Evolutionary conservation across 2,888 invertebrate species (phyloP).

Genomic region (Oxytorus armatus): DNA sequence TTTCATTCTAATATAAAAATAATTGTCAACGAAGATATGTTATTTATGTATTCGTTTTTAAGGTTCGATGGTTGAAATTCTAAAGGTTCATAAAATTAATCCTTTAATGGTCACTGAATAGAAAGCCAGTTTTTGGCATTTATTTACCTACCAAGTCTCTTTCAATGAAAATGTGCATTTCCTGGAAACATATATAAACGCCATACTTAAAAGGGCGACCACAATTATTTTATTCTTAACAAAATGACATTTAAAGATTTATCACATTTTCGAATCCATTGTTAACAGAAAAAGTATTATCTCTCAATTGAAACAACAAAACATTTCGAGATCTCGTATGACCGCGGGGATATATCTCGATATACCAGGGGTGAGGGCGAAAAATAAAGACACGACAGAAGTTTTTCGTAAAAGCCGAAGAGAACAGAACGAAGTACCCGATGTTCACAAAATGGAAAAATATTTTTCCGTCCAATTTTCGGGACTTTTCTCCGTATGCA

Average conservation of each 20-base stretch:
- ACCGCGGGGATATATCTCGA: slow-evolving; percentile 50
- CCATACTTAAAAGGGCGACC: too few relatives aligned
- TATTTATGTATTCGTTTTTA: too few relatives aligned
- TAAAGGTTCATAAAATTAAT: not conserved
- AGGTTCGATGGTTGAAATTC: too few relatives aligned
- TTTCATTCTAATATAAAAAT: too few relatives aligned
- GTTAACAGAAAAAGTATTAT: not conserved
- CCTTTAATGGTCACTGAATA: not conserved
- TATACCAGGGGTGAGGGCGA: not conserved
- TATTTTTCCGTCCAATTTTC: slow-evolving; percentile 75
- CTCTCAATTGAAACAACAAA: not conserved
- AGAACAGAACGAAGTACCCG: slow-evolving; percentile 23
- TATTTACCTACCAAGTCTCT: not conserved
- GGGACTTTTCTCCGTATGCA: slow-evolving; percentile 62
- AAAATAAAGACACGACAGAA: slow-evolving; percentile 31
- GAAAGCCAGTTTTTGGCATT: not conserved
- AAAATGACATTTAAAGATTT: too few relatives aligned
- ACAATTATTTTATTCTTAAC: not conserved
- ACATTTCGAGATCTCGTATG: not conserved
- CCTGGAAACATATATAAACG: too few relatives aligned
- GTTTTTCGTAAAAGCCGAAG: slow-evolving; percentile 40
- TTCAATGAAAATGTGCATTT: too few relatives aligned
- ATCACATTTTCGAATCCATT: not conserved
- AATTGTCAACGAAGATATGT: too few relatives aligned
- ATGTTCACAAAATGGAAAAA: slow-evolving; percentile 65